Evolutionary conservation across 37 sponge, comb jelly and placozoan genomes (phyloP).

Genomic region (Dysidea cf. avara): DNA sequence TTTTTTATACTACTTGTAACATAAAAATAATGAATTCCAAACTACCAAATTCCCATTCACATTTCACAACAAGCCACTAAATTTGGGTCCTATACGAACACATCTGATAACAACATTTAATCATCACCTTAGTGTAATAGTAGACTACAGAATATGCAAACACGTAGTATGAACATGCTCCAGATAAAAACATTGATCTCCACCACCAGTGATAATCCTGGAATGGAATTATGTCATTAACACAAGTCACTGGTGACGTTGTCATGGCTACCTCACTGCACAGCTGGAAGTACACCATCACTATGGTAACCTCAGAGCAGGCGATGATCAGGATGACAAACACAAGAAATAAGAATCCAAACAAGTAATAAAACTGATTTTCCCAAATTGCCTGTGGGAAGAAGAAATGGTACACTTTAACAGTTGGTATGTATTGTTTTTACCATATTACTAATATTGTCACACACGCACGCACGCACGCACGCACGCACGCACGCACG

Average conservation of each 20-base stretch:
- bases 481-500: neutral
- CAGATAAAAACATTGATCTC: constrained; percentile 90
- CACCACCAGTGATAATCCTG: constrained; percentile 99
- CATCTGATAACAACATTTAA: neutral
- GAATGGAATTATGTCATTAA: neutral
- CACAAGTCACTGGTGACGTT: neutral
- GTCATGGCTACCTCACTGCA: constrained; percentile 75
- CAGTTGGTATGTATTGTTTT: no score
- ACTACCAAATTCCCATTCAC: neutral
- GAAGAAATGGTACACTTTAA: neutral
- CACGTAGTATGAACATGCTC: constrained; percentile 87
- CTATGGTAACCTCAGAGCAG: constrained; percentile 96
- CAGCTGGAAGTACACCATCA: constrained; percentile 95
- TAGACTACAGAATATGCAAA: constrained; percentile 87
- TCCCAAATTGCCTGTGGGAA: constrained; percentile 96
- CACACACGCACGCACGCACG: constrained; percentile 13
- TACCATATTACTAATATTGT: no score
- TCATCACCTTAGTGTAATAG: constrained; percentile 91
- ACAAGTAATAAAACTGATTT: constrained; percentile 97
- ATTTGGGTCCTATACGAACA: neutral
- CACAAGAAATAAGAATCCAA: constrained; percentile 96
- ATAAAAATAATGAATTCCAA: neutral
- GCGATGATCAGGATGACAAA: constrained; percentile 95
- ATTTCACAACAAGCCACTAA: neutral
- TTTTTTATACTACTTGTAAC: no score